Conservation (phyloP, 2,113 vertebrate species). For the Pycnonotus jocosus region DNA sequence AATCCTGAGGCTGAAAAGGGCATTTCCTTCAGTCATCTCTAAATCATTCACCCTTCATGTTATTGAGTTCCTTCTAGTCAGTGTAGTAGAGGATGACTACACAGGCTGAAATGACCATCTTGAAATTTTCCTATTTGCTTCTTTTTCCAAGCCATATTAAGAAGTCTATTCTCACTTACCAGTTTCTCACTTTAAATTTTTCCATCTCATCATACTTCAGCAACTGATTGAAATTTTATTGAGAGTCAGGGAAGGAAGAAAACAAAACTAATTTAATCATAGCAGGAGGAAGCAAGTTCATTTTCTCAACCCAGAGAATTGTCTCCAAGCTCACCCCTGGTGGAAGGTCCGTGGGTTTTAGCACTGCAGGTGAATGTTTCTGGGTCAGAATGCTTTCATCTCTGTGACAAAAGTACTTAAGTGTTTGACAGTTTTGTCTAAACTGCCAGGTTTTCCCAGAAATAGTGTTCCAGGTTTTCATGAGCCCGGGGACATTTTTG, state of each 20-base stretch:
- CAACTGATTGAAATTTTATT: not conserved
- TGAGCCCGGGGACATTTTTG: conserved; percentile 52
- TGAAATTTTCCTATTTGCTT: not conserved
- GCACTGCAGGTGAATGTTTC: not conserved
- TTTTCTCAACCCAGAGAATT: not conserved
- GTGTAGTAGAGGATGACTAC: not conserved
- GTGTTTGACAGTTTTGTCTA: conserved; percentile 48
- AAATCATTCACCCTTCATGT: not conserved
- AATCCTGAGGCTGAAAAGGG: not conserved
- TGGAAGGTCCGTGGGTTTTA: not conserved
- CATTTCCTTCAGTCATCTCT: not conserved
- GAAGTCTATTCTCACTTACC: not conserved
- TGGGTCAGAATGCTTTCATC: not conserved
- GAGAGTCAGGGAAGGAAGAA: not conserved
- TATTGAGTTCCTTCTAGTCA: not conserved
- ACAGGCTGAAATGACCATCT: not conserved
- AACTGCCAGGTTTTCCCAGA: conserved; percentile 48
- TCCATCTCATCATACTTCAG: not conserved
- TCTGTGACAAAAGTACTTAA: conserved; percentile 45
- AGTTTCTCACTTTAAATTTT: not conserved
- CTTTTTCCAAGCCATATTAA: not conserved
- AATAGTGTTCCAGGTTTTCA: conserved; percentile 20
- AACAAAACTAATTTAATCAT: not conserved
- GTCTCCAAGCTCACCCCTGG: not conserved
- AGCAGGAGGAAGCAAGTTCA: not conserved